Evolutionary conservation across 2,113 vertebrate species (phyloP).

Genomic region (Podiceps cristatus): DNA sequence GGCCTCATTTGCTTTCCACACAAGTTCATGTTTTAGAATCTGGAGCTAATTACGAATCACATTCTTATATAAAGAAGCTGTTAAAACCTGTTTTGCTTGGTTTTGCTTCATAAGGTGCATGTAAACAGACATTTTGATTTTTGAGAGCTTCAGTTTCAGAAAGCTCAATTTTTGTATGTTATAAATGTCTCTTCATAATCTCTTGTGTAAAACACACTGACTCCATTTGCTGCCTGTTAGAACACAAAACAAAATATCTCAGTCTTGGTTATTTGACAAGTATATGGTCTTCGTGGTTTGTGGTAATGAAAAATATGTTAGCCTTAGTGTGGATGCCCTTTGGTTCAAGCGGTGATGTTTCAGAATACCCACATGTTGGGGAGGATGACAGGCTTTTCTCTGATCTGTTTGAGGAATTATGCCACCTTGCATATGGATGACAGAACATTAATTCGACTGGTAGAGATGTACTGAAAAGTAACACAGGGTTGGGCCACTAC

Average conservation of each 20-base stretch:
- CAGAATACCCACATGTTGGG: background rate
- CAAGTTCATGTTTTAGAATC: background rate
- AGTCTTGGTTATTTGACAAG: background rate
- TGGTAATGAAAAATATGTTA: constrained; percentile 18
- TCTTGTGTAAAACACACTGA: background rate
- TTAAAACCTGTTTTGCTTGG: background rate
- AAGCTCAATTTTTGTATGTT: background rate
- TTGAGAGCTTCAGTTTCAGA: background rate
- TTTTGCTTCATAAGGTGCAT: background rate
- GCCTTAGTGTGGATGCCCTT: background rate
- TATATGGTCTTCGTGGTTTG: constrained; percentile 7
- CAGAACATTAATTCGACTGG: background rate
- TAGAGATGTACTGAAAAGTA: background rate
- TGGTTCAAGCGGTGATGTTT: constrained; percentile 28
- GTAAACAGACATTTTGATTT: background rate
- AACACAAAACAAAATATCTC: constrained; percentile 16
- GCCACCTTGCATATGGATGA: background rate
- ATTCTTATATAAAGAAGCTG: background rate
- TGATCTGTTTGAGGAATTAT: background rate
- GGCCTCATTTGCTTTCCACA: background rate
- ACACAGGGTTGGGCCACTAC: background rate
- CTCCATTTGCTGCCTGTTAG: constrained; percentile 30
- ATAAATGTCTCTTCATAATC: background rate
- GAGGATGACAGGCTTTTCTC: background rate
- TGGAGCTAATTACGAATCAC: background rate